Percentiles rank a stretch among this genome's conserved stretches.
Evolutionary conservation across 2,797 vertebrate genomes (phyloP).

Genomic region (Pseudomugil tenellus): DNA sequence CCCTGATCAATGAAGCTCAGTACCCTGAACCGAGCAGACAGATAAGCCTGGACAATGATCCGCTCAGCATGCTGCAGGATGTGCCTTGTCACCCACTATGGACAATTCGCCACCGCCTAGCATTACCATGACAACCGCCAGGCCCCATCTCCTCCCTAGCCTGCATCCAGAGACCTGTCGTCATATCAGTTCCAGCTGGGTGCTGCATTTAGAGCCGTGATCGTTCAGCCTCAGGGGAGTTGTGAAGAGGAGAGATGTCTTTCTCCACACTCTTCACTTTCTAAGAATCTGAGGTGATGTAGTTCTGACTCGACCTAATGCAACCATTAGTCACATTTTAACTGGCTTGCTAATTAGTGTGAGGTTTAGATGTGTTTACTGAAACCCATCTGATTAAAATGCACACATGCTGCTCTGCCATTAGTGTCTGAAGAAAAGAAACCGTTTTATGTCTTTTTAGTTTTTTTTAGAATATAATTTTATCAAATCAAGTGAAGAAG

Average conservation of each 20-base stretch:
- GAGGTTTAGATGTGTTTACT: slow-evolving; percentile 35
- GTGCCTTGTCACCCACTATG: slow-evolving; percentile 75
- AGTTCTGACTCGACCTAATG: slow-evolving; percentile 48
- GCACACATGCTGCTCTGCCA: slow-evolving; percentile 26
- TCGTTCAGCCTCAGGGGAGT: slow-evolving; percentile 51
- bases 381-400: slow-evolving; percentile 45
- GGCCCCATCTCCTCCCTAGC: slow-evolving; percentile 43
- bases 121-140: slow-evolving; percentile 76
- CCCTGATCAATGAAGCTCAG: slow-evolving; percentile 63
- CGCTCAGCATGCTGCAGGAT: slow-evolving; percentile 68
- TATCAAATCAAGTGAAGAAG: slow-evolving; percentile 32
- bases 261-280: slow-evolving; percentile 30
- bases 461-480: slow-evolving; percentile 7
- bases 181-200: slow-evolving; percentile 77
- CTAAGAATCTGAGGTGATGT: slow-evolving; percentile 26
- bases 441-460: slow-evolving; percentile 2
- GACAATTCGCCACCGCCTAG: slow-evolving; percentile 58
- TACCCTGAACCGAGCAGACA: slow-evolving; percentile 41
- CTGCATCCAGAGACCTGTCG: slow-evolving; percentile 67
- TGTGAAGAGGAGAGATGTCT: slow-evolving; percentile 29
- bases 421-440: slow-evolving; percentile 5
- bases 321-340: slow-evolving; percentile 64
- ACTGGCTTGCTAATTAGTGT: slow-evolving; percentile 42
- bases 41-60: slow-evolving; percentile 72
- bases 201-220: slow-evolving; percentile 71